phyloP scores from a whole-genome alignment of 2,888 invertebrate species.

The Microplitis manilae region DNA sequence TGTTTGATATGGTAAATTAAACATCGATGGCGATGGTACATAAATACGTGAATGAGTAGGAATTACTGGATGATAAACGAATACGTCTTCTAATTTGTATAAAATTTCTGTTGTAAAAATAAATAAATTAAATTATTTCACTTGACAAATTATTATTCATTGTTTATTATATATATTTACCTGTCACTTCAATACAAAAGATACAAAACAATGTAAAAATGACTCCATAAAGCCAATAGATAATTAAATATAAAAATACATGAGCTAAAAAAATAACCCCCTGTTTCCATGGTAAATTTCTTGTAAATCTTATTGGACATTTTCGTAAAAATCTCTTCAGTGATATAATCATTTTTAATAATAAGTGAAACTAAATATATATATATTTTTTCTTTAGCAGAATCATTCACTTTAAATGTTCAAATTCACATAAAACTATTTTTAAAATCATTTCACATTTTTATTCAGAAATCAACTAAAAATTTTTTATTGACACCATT shows the following conservation, averaged over 20 bases:
- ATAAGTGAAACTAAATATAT: background rate
- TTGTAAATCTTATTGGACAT: constrained; percentile 71
- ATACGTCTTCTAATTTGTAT: constrained; percentile 88
- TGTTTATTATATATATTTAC: constrained; percentile 63
- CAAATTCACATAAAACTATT: background rate
- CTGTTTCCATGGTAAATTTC: constrained; percentile 75
- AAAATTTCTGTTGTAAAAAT: constrained; percentile 78
- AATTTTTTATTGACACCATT: background rate
- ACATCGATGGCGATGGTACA: constrained; percentile 89
- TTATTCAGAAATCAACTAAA: background rate
- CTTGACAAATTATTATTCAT: background rate
- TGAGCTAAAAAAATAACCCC: constrained; percentile 83
- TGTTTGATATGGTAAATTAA: constrained; percentile 90
- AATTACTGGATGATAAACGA: constrained; percentile 91
- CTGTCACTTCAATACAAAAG: constrained; percentile 80
- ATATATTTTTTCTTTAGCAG: background rate
- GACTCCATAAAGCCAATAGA: constrained; percentile 89
- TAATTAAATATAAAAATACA: constrained; percentile 81
- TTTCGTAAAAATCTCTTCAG: constrained; percentile 56
- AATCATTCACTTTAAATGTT: background rate
- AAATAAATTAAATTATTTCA: background rate
- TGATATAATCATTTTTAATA: background rate
- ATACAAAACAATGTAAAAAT: constrained; percentile 79
- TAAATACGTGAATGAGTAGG: constrained; percentile 91
- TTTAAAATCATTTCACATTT: background rate